Percentiles rank a stretch among this genome's conserved stretches.
These are phyloP conservation scores for Nycticryphes semicollaris DNA, from an alignment of 2,113 vertebrate genomes.

Conservation along the genomic window DNA sequence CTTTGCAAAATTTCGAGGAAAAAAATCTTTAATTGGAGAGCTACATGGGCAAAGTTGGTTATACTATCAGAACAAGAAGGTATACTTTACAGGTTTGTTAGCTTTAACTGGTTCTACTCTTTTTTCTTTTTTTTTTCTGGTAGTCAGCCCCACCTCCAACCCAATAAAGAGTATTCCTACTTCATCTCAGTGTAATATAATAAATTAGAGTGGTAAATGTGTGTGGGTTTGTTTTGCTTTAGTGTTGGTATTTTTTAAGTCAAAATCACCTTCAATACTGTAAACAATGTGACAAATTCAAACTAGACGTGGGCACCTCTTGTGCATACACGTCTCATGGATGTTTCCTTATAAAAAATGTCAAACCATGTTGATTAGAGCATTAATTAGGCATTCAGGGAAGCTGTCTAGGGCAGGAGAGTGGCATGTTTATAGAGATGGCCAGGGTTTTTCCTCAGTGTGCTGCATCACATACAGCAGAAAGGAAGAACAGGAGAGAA, in stretches of 20 bases:
- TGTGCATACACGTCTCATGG: fast-evolving
- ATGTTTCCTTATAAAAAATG: background rate
- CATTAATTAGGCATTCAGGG: background rate
- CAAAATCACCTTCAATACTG: background rate
- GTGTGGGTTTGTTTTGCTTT: background rate
- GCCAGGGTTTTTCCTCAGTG: background rate
- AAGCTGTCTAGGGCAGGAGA: background rate
- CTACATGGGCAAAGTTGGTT: background rate
- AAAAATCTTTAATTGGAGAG: background rate
- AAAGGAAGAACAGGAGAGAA: background rate
- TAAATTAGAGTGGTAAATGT: background rate
- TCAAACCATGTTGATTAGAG: background rate
- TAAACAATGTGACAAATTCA: background rate
- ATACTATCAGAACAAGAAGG: background rate
- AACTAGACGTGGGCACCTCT: background rate
- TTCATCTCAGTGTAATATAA: background rate
- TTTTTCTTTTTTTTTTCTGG: background rate
- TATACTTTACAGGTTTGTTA: background rate
- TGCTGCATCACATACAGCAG: background rate
- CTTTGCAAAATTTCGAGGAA: background rate
- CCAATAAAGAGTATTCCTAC: background rate
- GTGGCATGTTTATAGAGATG: background rate
- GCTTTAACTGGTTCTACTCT: background rate
- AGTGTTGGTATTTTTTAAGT: background rate
- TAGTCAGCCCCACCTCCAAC: too few relatives aligned